Evolutionary conservation across 2,113 vertebrate genomes (phyloP).

Genomic region (pig (Sus scrofa)): T2T-Sscrofa CM000817.6:158522501-158523000

Average conservation of each 20-base stretch:
- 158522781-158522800: accelerated
- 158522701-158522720: not conserved
- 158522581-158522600: not conserved
- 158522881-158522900: not conserved
- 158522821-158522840: not conserved
- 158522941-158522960: not conserved
- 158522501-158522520: not conserved
- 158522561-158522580: not conserved
- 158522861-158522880: not conserved
- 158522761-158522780: not conserved
- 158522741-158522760: not conserved
- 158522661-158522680: conserved; percentile 35
- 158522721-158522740: not conserved
- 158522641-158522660: not conserved
- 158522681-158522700: not conserved
- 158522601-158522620: not conserved
- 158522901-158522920: not conserved
- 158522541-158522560: not conserved
- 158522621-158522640: conserved; percentile 10
- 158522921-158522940: not conserved
- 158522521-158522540: not conserved
- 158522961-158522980: not conserved
- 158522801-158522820: not conserved
- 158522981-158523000: not conserved
- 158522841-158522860: not conserved